Base-by-base conservation (phyloP, 2,888 invertebrate genomes). In the Octonoba sinensis region DNA sequence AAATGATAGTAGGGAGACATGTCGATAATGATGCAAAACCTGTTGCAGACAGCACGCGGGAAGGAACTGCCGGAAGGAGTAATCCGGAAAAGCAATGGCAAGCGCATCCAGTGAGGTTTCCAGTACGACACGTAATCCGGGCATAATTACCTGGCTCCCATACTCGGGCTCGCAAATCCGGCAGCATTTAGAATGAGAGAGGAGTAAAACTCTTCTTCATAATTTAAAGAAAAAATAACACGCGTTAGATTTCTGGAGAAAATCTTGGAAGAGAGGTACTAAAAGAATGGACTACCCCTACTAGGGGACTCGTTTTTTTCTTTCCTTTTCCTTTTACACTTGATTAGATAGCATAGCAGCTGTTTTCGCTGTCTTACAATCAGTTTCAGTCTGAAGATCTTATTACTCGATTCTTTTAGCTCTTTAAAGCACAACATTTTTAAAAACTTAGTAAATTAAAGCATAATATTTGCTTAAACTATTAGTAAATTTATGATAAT, bases 11-110 rank as follows among this genome's bases (percentile, higher is more conserved):
- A 27, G 65, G 72, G 72, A 78, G 44, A 36, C 36, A 69, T 82
- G 81, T 75, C 75, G 74, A 71, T 82, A 82, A 82, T 82, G 81
- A 82, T 74, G 81, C 65, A 75, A 82, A 82, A 82, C 81, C 75
- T 82, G 81, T 82, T 82, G 57, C 22, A 49, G 64, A 73, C 57
- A 69, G 60, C 6, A 46, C 47, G 64, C 51, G 69, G 47, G 64
- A 56, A 64, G 70, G 62, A 46, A 46, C 18, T n/a, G 79, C 54
- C 12, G 64, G 79, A 57, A 74, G 60, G 60, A 79, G 69, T 81
- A 81, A 81, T 81, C 79, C 73, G 44, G 36, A 44, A 27, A n/a
- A 76, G 59, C 49, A 69, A 65, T 67, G 73, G 72, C 72, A 36
- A 57, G 51, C 46, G 51, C 72, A 67, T 76, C 65, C 20, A 70